Conservation (phyloP, 2,113 vertebrate species). For the Abramis brama region DNA sequence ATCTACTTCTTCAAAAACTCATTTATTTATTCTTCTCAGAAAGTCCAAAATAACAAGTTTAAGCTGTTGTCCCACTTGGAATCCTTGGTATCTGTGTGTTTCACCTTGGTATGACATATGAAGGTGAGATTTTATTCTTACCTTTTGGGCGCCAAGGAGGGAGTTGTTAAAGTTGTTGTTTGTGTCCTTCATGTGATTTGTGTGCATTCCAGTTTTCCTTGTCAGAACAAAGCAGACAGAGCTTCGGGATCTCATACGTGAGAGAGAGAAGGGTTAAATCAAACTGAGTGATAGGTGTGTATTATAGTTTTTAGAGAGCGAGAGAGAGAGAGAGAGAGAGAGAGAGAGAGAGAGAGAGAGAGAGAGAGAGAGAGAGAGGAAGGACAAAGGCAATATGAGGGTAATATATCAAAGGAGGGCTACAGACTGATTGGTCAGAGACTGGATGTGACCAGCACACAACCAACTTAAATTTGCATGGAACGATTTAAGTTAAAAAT, state of each 20-base stretch:
- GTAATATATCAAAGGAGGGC: slow-evolving; percentile 38
- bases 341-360: slow-evolving; percentile 38
- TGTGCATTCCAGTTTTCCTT: slow-evolving; percentile 71
- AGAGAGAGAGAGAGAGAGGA: slow-evolving; percentile 16
- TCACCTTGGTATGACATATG: slow-evolving; percentile 32
- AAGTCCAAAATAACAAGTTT: neutral
- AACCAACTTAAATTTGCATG: neutral
- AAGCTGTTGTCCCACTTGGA: neutral
- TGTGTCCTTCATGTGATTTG: slow-evolving; percentile 69
- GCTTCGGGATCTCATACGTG: slow-evolving; percentile 32
- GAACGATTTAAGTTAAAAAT: neutral
- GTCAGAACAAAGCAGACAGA: slow-evolving; percentile 40
- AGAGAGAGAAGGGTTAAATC: slow-evolving; percentile 32
- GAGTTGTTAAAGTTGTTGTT: slow-evolving; percentile 71
- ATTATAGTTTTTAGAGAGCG: neutral
- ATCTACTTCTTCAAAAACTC: neutral
- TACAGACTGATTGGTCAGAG: slow-evolving; percentile 13
- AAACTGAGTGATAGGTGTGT: slow-evolving; percentile 42
- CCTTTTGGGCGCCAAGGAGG: slow-evolving; percentile 72
- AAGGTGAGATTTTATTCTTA: slow-evolving; percentile 60
- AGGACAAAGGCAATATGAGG: slow-evolving; percentile 37
- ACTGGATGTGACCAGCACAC: neutral
- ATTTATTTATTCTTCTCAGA: neutral
- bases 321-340: slow-evolving; percentile 37
- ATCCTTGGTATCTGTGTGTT: neutral